Evolutionary conservation across 2,888 invertebrate genomes (phyloP), one percentile per base, ranked within the genome.

Genomic region (Melipona beecheii): DNA sequence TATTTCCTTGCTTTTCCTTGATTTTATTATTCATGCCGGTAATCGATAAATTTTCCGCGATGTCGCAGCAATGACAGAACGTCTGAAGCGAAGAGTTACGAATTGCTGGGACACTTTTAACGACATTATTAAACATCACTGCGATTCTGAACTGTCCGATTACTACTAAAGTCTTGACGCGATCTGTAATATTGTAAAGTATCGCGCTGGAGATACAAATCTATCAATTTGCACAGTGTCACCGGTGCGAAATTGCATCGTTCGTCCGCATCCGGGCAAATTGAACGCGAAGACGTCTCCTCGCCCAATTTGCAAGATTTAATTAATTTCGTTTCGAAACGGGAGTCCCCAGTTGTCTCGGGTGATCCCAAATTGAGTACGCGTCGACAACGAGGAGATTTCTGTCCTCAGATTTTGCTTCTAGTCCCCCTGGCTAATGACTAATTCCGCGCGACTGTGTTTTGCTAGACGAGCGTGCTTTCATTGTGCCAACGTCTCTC

Each of bases 241-340:
- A n/a, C n/a, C n/a, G 43, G 43, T 9, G 43, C 2, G n/a, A 58
- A 58, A n/a, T 58, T 58, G 21, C 15, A 4, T 58, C n/a, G n/a
- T n/a, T 58, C 24, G 56, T 58, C 13, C 15, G 15, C 21, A 1
- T 27, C 64, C 0, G 19, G 13, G 5, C 21, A 11, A 87, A 89
- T 87, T 62, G 75, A 21, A 60, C 66, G 70, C 31, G 71, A 76
- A 62, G 78, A 85, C 49, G 36, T 60, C 31, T 72, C 54, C 36
- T 66, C 65, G 78, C 54, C 66, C 76, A 87, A 83, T 85, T 87
- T 81, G 60, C 58, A 15, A 56, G 21, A 75, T 70, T 60, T 81
- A 78, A 87, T 87, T 85, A 83, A 83, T 85, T 87, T 71, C 52
- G 27, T 60, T 27, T 43, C n/a, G 52, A 36, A 65, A 70, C 73